A percentile compares a stretch with the other conserved stretches of the same genome.
phyloP scores from a whole-genome alignment of 2,888 invertebrate genomes.

The Endomychus coccineus region DNA sequence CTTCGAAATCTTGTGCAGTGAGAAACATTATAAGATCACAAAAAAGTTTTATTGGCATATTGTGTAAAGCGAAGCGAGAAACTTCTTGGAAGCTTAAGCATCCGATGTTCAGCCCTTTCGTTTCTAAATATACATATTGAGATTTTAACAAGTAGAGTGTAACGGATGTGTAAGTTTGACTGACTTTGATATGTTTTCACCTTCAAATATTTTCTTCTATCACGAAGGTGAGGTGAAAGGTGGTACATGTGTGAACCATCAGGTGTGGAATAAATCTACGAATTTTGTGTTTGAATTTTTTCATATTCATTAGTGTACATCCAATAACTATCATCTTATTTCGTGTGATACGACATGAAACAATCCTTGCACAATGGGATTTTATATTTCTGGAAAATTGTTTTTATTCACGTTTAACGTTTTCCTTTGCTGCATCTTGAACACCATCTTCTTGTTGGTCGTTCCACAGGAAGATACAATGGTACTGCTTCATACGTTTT shows the following conservation, averaged over 20 bases:
- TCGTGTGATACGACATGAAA: constrained; percentile 12
- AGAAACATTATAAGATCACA: no score
- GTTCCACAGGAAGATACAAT: constrained; percentile 15
- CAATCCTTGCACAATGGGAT: constrained; percentile 14
- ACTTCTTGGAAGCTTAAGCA: no score
- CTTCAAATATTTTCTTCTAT: neutral
- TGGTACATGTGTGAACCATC: neutral
- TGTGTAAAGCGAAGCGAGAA: no score
- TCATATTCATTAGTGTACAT: neutral
- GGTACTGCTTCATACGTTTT: constrained; percentile 13
- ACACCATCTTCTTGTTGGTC: constrained; percentile 14
- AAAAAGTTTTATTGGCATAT: no score
- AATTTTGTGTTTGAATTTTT: neutral
- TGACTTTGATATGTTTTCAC: neutral
- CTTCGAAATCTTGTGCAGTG: no score
- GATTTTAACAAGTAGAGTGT: neutral
- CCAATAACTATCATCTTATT: neutral
- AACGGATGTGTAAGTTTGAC: neutral
- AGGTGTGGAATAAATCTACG: neutral
- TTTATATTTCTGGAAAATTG: constrained; percentile 11
- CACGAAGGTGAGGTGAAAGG: neutral
- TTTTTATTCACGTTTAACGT: constrained; percentile 10
- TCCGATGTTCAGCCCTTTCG: constrained; percentile 1
- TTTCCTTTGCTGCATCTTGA: constrained; percentile 5
- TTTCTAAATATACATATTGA: neutral